These are phyloP conservation scores for Passer montanus DNA, from an alignment of 2,113 vertebrate genomes.

Conservation along the genomic window DNA sequence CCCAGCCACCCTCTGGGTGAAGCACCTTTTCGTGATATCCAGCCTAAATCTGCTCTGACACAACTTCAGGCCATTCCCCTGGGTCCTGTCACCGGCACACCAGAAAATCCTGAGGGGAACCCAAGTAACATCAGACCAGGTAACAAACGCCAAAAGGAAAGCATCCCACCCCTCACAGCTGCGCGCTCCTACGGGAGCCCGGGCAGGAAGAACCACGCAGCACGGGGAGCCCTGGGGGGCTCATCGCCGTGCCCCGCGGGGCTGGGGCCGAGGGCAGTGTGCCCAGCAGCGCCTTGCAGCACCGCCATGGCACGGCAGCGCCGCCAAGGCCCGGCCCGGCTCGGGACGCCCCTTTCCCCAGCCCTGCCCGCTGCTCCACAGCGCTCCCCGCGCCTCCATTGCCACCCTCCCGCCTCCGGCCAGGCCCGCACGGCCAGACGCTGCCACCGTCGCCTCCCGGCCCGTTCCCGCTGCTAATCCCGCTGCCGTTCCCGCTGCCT, in stretches of 20 bases:
- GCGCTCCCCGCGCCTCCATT: not conserved
- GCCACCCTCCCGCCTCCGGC: not conserved
- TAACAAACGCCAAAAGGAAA: fast-evolving
- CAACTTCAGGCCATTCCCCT: not conserved
- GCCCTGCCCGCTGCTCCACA: not conserved
- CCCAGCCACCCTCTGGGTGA: fast-evolving
- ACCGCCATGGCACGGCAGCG: fast-evolving
- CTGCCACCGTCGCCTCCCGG: not conserved
- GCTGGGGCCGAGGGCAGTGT: not conserved
- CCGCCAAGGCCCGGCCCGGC: not conserved
- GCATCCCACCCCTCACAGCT: fast-evolving
- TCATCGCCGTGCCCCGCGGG: fast-evolving
- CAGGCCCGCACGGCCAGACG: not conserved
- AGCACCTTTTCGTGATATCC: fast-evolving
- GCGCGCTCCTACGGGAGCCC: fast-evolving
- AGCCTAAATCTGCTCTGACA: fast-evolving
- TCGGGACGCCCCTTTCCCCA: not conserved
- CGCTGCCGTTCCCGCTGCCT: not conserved
- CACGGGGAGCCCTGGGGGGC: fast-evolving
- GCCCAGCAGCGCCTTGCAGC: not conserved
- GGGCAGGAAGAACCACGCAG: fast-evolving
- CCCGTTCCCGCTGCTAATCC: too few relatives aligned
- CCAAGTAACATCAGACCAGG: too few relatives aligned
- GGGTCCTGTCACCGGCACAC: not conserved
- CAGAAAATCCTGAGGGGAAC: not conserved